Conservation (phyloP, 2,113 vertebrate genomes). For the Trogon melanurus region DNA sequence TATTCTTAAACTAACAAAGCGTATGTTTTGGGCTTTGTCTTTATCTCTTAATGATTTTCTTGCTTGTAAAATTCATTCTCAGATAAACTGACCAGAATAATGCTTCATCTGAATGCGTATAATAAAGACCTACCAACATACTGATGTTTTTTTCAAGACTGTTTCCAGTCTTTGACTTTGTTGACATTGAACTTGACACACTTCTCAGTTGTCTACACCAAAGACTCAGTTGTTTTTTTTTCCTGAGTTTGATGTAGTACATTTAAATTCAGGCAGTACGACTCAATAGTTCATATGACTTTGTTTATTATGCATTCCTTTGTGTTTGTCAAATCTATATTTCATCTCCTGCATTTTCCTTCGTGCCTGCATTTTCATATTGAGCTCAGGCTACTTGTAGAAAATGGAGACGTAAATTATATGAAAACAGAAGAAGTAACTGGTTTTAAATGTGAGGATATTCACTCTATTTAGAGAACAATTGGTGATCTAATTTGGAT, state of each 20-base stretch:
- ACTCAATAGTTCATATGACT: background rate
- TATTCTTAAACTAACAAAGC: background rate
- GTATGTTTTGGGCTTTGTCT: background rate
- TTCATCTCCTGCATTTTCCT: background rate
- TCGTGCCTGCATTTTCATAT: background rate
- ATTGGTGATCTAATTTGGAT: background rate
- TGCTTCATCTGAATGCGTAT: background rate
- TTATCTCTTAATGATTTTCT: background rate
- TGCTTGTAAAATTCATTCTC: background rate
- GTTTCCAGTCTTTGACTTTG: background rate
- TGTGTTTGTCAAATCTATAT: background rate
- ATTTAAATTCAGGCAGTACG: background rate
- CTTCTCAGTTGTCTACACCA: background rate
- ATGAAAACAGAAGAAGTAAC: background rate
- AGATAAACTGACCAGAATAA: background rate
- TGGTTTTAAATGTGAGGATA: background rate
- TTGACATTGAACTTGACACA: background rate
- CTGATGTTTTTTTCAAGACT: background rate
- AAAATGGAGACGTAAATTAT: background rate
- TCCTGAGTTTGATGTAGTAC: background rate
- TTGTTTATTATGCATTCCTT: background rate
- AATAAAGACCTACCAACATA: rapidly evolving
- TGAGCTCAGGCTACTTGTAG: background rate
- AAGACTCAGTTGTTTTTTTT: background rate
- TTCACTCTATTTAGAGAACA: background rate